These are phyloP conservation scores for Bombus waltoni DNA, from an alignment of 1,140 invertebrate genomes.

Conservation along the genomic window DNA sequence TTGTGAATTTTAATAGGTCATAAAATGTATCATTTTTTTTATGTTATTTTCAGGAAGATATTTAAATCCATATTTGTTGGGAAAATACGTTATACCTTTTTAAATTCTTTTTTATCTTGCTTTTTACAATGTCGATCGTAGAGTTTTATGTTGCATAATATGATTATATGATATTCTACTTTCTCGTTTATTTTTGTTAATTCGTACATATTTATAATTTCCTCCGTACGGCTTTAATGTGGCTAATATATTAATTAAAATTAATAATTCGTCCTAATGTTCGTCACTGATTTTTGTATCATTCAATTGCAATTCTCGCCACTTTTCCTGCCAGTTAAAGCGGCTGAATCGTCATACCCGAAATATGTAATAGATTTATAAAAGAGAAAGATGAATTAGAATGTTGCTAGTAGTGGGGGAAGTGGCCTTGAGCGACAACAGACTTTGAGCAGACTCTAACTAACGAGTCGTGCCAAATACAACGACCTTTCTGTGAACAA, in stretches of 20 bases:
- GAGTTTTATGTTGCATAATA: no score
- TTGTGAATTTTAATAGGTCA: background rate
- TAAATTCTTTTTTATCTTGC: no score
- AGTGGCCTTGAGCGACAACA: background rate
- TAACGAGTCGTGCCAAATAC: background rate
- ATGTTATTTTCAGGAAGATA: no score
- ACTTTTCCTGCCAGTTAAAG: background rate
- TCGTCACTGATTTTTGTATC: background rate
- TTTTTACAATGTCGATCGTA: no score
- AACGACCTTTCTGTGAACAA: background rate
- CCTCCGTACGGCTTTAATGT: no score
- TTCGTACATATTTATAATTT: background rate
- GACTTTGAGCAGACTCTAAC: conserved; percentile 6
- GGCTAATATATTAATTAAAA: background rate
- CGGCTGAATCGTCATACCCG: background rate
- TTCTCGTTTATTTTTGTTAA: background rate
- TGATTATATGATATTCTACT: background rate
- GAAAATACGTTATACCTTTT: no score
- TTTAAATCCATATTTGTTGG: no score
- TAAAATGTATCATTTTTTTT: no score
- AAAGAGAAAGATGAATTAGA: background rate
- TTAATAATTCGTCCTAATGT: background rate
- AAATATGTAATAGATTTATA: background rate
- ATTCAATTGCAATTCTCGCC: background rate
- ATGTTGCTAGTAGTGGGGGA: background rate